Percentiles rank a stretch among this genome's conserved stretches.
These are phyloP conservation scores for Drosophila chauvacae DNA, from an alignment of 1,140 invertebrate species.

Conservation along the genomic window DNA sequence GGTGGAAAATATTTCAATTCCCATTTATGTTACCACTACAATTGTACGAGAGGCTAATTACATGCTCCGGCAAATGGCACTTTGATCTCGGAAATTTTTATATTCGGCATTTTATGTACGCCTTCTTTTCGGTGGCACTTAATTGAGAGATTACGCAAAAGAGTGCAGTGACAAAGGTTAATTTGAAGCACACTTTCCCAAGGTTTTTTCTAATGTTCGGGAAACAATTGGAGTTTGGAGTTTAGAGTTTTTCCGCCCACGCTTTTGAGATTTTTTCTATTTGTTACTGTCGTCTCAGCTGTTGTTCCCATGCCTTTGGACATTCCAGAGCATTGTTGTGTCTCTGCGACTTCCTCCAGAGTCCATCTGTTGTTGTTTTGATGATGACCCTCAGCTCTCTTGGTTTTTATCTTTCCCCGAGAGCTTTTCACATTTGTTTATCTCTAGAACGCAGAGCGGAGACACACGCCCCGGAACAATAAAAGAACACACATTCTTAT, in stretches of 20 bases:
- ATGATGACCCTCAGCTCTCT: constrained; percentile 15
- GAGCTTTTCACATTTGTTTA: constrained; percentile 63
- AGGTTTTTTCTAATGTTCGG: constrained; percentile 14
- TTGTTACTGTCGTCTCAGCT: constrained; percentile 35
- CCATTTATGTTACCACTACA: constrained; percentile 18
- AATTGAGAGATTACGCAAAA: constrained; percentile 49
- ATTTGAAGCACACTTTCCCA: constrained; percentile 47
- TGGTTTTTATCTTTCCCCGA: constrained; percentile 17
- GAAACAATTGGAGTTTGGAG: constrained; percentile 10
- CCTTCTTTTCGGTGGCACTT: constrained; percentile 30
- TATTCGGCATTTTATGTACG: constrained; percentile 12
- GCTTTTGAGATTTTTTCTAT: constrained; percentile 42
- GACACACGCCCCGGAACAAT: constrained; percentile 9
- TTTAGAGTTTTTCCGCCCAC: constrained; percentile 50
- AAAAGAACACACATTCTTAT: constrained; percentile 50
- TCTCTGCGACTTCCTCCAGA: constrained; percentile 32
- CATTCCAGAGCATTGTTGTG: constrained; percentile 18
- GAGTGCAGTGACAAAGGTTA: constrained; percentile 37
- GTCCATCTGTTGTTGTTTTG: constrained; percentile 21
- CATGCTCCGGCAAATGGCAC: constrained; percentile 32
- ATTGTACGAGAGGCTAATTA: constrained; percentile 33
- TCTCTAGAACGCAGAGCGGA: constrained; percentile 32
- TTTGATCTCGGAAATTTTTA: constrained; percentile 52
- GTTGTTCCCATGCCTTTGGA: constrained; percentile 50
- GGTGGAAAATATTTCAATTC: constrained; percentile 32